Evolutionary conservation across 2,797 vertebrate genomes (phyloP), one percentile per base, ranked within the genome.

Genomic region (Sebastes itinus): DNA sequence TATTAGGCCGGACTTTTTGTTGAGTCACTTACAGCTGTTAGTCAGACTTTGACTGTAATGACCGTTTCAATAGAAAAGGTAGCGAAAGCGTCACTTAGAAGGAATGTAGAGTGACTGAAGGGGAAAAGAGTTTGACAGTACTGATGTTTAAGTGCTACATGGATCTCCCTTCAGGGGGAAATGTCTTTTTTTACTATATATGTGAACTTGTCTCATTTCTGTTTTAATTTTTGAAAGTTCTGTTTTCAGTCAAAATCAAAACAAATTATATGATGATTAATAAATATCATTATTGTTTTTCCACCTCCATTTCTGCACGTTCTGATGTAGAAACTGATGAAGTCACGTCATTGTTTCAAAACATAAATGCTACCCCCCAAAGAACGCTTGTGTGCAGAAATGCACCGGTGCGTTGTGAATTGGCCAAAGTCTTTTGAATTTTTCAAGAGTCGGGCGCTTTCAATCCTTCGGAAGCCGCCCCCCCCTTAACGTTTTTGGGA

Each of bases 351-450:
- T 2, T 67, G 3, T 59, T 18, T 49, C 7, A 49, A 49, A 49
- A 58, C 30, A 25, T 42, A 32, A 64, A 54, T 22, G 60, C 38
- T 54, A 16, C 18, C n/a, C 13, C 58, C 30, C 18, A 49, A 38
- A 33, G 52, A 52, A 10, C 7, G 49, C 3, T 4, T 27, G 33
- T 76, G 62, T 68, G 52, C 25, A 62, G 18, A 59, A 11, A 54
- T 70, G 65, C 70, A 63, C 6, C 13, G 1, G n/a, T 65, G 80
- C 20, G 4, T 81, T 67, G 75, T 72, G 13, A 84, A 71, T 76
- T 58, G 56, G 28, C 30, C 69, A 12, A 58, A 62, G 33, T 33
- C 65, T 33, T 65, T 56, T 76, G 18, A 76, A 80, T 80, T 35
- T 68, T 84, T 72, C 20, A 84, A 23, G 54, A 71, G 60, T 61